A percentile compares a stretch with the other conserved stretches of the same genome.
Conservation (phyloP, 2,888 invertebrate species). For the Phortica okadai region DNA sequence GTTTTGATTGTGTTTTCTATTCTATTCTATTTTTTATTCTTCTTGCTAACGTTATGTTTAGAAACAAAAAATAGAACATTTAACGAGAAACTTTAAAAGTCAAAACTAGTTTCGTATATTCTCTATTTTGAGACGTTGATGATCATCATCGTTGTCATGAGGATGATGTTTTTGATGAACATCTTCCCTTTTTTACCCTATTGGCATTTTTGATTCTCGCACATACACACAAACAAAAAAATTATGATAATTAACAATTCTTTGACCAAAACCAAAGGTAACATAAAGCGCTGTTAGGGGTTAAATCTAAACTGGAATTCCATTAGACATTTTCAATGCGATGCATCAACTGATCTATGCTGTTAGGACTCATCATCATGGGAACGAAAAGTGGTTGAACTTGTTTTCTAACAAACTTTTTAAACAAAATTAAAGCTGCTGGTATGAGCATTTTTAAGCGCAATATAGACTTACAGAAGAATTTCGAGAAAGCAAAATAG, state of each 20-base stretch:
- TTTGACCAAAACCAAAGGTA: conserved; percentile 36
- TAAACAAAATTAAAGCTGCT: too few species aligned
- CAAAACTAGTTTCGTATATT: conserved; percentile 34
- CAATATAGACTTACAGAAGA: too few species aligned
- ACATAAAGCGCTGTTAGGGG: conserved; percentile 1
- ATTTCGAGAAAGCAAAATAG: too few species aligned
- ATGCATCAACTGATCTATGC: conserved; percentile 30
- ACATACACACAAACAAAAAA: conserved; percentile 22
- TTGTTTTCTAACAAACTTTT: conserved; percentile 40
- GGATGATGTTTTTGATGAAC: conserved; percentile 52
- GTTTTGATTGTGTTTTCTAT: conserved; percentile 21
- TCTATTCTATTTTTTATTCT: conserved; percentile 27
- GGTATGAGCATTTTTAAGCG: too few species aligned
- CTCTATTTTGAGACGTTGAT: conserved; percentile 41
- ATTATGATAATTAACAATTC: conserved; percentile 46
- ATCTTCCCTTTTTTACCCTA: conserved; percentile 65
- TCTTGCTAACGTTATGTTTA: conserved; percentile 50
- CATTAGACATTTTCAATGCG: conserved; percentile 23
- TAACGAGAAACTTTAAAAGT: conserved; percentile 54
- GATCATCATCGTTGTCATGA: conserved; percentile 55
- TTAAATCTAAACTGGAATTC: conserved; percentile 21
- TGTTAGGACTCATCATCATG: conserved; percentile 42
- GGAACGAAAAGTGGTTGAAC: conserved; percentile 59
- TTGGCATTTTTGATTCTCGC: conserved; percentile 44
- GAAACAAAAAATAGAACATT: conserved; percentile 50